phyloP scores from a whole-genome alignment of 2,797 vertebrate species.

The Adrianichthys oophorus region DNA sequence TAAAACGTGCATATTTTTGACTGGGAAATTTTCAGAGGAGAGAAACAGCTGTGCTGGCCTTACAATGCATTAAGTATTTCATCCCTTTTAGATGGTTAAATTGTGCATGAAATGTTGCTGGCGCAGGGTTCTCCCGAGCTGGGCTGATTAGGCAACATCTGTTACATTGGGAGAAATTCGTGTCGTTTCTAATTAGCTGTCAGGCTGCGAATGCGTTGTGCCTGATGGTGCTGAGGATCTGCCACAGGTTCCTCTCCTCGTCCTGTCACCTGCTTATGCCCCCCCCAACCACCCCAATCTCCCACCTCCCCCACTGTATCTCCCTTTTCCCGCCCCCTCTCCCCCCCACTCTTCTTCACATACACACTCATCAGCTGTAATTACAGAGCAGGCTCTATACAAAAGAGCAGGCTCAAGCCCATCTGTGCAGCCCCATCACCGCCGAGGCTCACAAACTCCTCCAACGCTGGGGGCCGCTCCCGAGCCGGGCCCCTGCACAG shows the following conservation, averaged over 20 bases:
- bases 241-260: conserved; percentile 96
- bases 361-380: conserved; percentile 86
- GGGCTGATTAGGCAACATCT: conserved; percentile 99
- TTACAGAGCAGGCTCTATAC: conserved; percentile 95
- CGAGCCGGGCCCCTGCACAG: conserved; percentile 54
- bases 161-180: conserved; percentile 99
- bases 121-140: conserved; percentile 95
- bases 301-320: conserved; percentile 31
- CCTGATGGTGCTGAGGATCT: conserved; percentile 97
- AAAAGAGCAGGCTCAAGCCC: conserved; percentile 93
- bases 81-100: conserved; percentile 99
- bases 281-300: conserved; percentile 63
- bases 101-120: conserved; percentile 99
- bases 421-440: conserved; percentile 88
- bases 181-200: conserved; percentile 99
- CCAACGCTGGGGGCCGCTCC: conserved; percentile 76
- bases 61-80: conserved; percentile 99
- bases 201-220: conserved; percentile 96
- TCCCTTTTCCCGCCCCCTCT: conserved; percentile 25
- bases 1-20: conserved; percentile 98
- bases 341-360: conserved; percentile 37
- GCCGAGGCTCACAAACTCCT: conserved; percentile 57
- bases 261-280: conserved; percentile 94
- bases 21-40: conserved; percentile 88
- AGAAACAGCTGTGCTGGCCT: conserved; percentile 99